phyloP scores from a whole-genome alignment of 2,888 invertebrate genomes.

The Cantharis rustica region DNA sequence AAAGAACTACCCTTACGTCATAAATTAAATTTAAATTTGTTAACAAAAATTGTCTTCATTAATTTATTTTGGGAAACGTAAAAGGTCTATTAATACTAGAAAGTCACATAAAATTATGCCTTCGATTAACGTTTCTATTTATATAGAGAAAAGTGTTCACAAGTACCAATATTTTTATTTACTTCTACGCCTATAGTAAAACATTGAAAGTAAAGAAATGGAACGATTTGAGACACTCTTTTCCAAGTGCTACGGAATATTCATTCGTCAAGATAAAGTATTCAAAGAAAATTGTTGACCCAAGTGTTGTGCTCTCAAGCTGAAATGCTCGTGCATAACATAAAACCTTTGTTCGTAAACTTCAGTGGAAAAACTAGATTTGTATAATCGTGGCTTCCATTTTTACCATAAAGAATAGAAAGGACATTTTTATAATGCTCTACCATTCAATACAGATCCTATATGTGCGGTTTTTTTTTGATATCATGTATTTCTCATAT shows the following conservation, averaged over 20 bases:
- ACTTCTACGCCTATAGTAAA: neutral
- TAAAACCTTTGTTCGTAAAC: slow-evolving; percentile 8
- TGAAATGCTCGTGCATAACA: slow-evolving; percentile 8
- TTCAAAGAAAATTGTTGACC: slow-evolving; percentile 10
- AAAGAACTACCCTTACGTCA: neutral
- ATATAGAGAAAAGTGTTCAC: neutral
- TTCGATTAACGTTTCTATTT: neutral
- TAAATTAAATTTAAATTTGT: neutral
- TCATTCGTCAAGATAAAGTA: neutral
- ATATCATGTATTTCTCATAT: neutral
- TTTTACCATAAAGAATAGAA: neutral
- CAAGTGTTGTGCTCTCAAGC: slow-evolving; percentile 6
- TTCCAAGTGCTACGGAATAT: neutral
- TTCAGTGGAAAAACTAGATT: neutral
- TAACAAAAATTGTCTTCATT: neutral
- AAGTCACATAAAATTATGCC: neutral
- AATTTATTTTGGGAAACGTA: neutral
- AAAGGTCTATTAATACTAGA: neutral
- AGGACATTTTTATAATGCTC: neutral
- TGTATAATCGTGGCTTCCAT: neutral
- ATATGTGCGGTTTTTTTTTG: neutral
- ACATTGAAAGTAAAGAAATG: neutral
- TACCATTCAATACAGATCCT: neutral
- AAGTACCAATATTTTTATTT: neutral
- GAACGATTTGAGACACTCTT: neutral